These are phyloP conservation scores for Cuniculus paca DNA, from an alignment of 2,797 vertebrate species.

Conservation along the genomic window DNA sequence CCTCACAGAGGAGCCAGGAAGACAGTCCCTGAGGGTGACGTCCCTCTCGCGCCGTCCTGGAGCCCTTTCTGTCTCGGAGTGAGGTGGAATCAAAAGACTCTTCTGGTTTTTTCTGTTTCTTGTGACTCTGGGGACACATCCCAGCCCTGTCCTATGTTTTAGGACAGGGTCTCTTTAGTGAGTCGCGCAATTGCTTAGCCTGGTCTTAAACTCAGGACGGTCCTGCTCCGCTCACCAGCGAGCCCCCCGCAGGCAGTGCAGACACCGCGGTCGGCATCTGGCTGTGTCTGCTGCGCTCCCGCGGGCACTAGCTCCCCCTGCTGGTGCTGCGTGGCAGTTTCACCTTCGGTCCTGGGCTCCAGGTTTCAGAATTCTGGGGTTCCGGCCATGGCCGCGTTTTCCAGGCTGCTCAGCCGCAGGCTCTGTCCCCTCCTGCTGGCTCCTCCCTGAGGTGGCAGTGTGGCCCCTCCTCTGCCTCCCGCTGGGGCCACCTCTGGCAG, in stretches of 20 bases:
- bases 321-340: background rate
- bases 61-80: background rate
- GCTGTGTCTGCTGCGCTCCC: background rate
- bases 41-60: background rate
- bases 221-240: background rate
- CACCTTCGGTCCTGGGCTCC: background rate
- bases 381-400: background rate
- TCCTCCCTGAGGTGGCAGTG: too few relatives aligned
- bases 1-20: background rate
- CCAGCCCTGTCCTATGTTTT: background rate
- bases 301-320: background rate
- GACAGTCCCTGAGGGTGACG: background rate
- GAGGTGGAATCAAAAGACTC: background rate
- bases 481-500: too few relatives aligned
- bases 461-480: rapidly evolving
- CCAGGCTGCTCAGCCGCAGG: background rate
- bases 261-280: background rate
- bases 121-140: background rate
- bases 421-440: background rate
- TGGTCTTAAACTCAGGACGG: background rate
- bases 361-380: background rate
- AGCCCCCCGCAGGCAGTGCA: background rate
- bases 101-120: background rate
- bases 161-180: background rate
- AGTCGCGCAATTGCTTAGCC: background rate